Evolutionary conservation across 1,140 invertebrate genomes (phyloP), one percentile per base, ranked within the genome.

Genomic region (Tetranychus urticae): DNA sequence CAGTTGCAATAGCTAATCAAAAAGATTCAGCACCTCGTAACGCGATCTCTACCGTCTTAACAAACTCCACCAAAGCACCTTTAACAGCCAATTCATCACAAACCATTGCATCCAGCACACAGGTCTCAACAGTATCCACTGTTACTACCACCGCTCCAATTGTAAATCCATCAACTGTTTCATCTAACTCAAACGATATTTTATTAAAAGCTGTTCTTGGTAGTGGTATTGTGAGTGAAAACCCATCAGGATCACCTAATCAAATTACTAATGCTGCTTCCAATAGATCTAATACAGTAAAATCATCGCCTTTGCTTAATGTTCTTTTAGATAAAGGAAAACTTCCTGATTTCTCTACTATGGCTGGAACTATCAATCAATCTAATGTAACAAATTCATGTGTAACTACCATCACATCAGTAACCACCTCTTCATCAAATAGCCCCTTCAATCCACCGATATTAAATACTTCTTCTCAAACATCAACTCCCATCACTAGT

Each of bases 261-360:
- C 8, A 10, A 37, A 37, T 14, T 35, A 39, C 35, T 10, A 61
- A 56, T 56, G n/a, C 33, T 13, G 48, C 12, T 36, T 23, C 31
- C 36, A 13, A 36, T 48, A 31, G 45, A 52, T 31, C 48, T n/a
- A 60, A 60, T 60, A 62, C 58, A 37, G 59, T 65, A 23, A 65
- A 67, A 54, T 63, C 65, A 47, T 66, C 67, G 10, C 67, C 67
- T 12, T 59, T 68, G 50, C 61, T 68, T 45, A 68, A 68, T 60
- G 67, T 67, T 14, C 56, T 68, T 14, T 56, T 68, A 39, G 67
- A 68, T 60, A 65, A 66, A 62, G 67, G 64, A 5, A 67, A 67
- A 62, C 33, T 66, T 23, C 55, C 61, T 12, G 63, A 64, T 14
- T 63, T 60, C 57, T 61, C 60, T 35, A 59, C 58, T 12, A 56